Percentiles rank a stretch among this genome's conserved stretches.
Evolutionary conservation across 2,113 vertebrate genomes (phyloP).

Genomic region (Antigone vipio): DNA sequence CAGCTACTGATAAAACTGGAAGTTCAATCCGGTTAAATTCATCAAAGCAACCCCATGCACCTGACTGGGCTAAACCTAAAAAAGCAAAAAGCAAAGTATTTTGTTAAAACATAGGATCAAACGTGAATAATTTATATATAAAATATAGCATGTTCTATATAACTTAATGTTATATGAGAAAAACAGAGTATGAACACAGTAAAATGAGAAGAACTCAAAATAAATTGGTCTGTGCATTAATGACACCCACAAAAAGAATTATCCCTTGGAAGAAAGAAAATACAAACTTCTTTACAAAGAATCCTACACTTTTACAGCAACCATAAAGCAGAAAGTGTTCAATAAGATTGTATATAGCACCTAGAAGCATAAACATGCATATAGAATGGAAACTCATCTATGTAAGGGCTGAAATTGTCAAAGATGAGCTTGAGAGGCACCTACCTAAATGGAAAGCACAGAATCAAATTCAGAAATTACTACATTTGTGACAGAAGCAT

Average conservation of each 20-base stretch:
- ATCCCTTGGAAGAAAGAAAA: not conserved
- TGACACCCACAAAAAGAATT: not conserved
- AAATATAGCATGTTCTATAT: not conserved
- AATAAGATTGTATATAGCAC: not conserved
- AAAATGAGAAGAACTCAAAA: not conserved
- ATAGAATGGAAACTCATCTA: not conserved
- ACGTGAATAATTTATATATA: not conserved
- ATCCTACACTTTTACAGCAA: not conserved
- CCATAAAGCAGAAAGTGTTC: not conserved
- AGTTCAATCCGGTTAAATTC: constrained; percentile 76
- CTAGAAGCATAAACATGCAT: not conserved
- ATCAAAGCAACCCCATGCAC: constrained; percentile 73
- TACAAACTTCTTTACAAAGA: not conserved
- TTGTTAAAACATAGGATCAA: not conserved
- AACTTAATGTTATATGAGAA: not conserved
- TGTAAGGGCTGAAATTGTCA: not conserved
- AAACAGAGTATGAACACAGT: not conserved
- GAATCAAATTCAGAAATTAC: not conserved
- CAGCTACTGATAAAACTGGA: constrained; percentile 73
- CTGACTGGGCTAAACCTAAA: constrained; percentile 72
- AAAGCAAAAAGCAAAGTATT: not conserved
- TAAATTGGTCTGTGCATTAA: not conserved
- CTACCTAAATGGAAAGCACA: not conserved
- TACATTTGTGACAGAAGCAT: not conserved
- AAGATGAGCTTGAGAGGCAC: not conserved